Evolutionary conservation across 2,797 vertebrate species (phyloP), one percentile per base, ranked within the genome.

Genomic region (Propithecus perrieri): DNA sequence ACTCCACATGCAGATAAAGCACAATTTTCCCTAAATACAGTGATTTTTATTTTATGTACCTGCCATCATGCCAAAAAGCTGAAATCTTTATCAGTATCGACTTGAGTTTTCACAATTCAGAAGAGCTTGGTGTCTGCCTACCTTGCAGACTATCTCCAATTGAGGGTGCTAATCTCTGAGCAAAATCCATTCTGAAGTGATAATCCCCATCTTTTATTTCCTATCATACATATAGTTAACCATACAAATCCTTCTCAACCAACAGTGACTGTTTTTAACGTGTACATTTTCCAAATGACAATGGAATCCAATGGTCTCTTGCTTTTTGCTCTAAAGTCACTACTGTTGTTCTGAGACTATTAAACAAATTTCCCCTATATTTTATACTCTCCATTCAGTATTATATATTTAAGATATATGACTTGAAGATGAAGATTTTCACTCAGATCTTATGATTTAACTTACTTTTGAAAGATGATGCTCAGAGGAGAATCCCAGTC

Each of bases 401-500:
- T n/a, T 90, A 61, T 17, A 38, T 67, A 59, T 78, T 41, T 93
- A 95, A 85, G 76, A 48, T 2, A 55, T 12, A 0, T 0, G n/a
- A 96, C 35, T 38, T 46, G 59, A 91, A 75, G 65, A 76, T 84
- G 48, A 55, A 75, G 30, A 84, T 33, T 94, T 24, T 92, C 61
- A 83, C 24, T 38, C 3, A 43, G 18, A 92, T 59, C n/a, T 89
- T 71, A 79, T 12, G 30, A 71, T 55, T 74, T 78, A 96, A 98
- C 99, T 99, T 98, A 99, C 99, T 99, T 99, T 99, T 88, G 99
- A 99, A 97, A 99, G 99, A 98, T 99, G 99, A 98, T 99, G 99
- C 98, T 99, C 99, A 41, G 99, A 99, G 97, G 99, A 99, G 99
- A 99, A 99, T 98, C 99, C 99, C 98, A 99, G 98, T 88, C 99